These are phyloP conservation scores for Nymphalis c-album DNA, from an alignment of 2,888 invertebrate genomes.

Conservation along the genomic window DNA sequence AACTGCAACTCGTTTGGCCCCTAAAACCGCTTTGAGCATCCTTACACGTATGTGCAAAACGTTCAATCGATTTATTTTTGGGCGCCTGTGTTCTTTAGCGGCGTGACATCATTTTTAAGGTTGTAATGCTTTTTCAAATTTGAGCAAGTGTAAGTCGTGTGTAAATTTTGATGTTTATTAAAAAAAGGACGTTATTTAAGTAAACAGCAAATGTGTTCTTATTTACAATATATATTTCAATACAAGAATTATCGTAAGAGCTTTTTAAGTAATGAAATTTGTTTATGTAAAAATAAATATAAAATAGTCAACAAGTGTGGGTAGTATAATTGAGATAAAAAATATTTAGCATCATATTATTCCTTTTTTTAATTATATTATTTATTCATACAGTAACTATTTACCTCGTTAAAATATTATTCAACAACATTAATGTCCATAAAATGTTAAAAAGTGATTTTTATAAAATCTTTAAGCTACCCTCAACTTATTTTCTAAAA, in stretches of 20 bases:
- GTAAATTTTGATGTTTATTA: neutral
- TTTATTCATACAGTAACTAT: too few species aligned
- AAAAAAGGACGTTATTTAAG: too few species aligned
- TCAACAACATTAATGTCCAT: neutral
- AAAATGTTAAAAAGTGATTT: neutral
- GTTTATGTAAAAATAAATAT: too few species aligned
- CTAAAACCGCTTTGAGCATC: neutral
- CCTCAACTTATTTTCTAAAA: neutral
- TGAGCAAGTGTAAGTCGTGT: neutral
- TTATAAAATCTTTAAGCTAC: neutral
- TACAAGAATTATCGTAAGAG: neutral
- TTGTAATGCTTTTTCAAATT: constrained; percentile 22
- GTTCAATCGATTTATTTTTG: constrained; percentile 36
- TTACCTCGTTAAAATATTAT: neutral
- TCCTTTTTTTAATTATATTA: too few species aligned
- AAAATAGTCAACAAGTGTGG: too few species aligned
- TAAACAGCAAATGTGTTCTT: too few species aligned
- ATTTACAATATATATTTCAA: too few species aligned
- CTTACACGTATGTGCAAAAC: constrained; percentile 2
- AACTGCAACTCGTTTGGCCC: neutral
- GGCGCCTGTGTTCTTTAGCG: constrained; percentile 30
- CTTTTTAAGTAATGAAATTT: neutral
- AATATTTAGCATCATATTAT: too few species aligned
- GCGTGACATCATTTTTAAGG: constrained; percentile 39
- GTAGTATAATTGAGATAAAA: too few species aligned